A percentile compares a stretch with the other conserved stretches of the same genome.
Conservation (phyloP, 2,797 vertebrate species). For the Alfaro cultratus region DNA sequence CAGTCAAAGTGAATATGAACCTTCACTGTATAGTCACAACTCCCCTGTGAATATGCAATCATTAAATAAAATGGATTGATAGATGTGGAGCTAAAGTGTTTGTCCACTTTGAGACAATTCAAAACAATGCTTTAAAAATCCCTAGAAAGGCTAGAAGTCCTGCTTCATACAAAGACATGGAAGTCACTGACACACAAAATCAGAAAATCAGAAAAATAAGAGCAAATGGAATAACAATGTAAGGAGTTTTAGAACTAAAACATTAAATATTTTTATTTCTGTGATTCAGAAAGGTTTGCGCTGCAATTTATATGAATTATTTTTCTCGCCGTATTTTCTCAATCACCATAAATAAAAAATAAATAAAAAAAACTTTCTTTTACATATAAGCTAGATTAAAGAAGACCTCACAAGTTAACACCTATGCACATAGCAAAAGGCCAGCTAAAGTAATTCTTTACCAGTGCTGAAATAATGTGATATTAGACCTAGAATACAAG, state of each 20-base stretch:
- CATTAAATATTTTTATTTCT: not conserved
- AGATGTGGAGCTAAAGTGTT: not conserved
- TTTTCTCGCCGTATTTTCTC: not conserved
- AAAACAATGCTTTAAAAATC: not conserved
- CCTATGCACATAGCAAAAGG: not conserved
- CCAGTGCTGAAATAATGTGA: not conserved
- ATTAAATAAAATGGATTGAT: not conserved
- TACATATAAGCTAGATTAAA: not conserved
- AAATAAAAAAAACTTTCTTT: not conserved
- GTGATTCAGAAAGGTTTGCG: not conserved
- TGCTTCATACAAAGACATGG: not conserved
- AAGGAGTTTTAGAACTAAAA: too few relatives aligned
- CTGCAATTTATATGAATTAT: not conserved
- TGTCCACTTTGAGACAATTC: not conserved
- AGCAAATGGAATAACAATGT: not conserved
- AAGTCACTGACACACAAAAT: not conserved
- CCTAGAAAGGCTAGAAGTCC: not conserved
- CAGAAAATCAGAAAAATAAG: not conserved
- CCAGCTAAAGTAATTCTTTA: not conserved
- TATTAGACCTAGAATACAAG: not conserved
- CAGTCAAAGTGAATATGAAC: not conserved
- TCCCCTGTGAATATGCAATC: not conserved
- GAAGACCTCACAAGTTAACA: not conserved
- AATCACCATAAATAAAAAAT: not conserved
- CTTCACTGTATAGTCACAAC: too few relatives aligned